Evolutionary conservation across 2,797 vertebrate species (phyloP), one percentile per base, ranked within the genome.

Genomic region (Anguilla pacifica): DNA sequence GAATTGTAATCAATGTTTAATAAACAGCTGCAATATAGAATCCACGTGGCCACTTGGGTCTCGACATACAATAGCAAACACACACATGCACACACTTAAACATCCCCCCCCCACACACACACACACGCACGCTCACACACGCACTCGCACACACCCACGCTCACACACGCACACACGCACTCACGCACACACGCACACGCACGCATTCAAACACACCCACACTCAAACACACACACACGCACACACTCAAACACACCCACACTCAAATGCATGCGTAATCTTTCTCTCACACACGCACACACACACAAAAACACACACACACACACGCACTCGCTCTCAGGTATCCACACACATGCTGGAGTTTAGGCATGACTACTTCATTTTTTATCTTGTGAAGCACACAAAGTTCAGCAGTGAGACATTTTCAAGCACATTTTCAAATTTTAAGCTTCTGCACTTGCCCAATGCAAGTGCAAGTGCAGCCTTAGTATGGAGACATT

Each of bases 361-460:
- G 28, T 28, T 28, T 31, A 43, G 72, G 35, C 72, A 39, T 49
- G 17, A 19, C 77, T 81, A 49, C 77, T 81, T 77, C 31, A 77
- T 77, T 13, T 77, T 77, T 77, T 43, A 46, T 84, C n/a, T 84
- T 35, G n/a, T 28, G 17, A 84, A 35, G 31, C 83, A 59, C 53
- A 57, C 49, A 83, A 61, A 59, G 22, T 84, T 59, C 83, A 84
- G 83, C 83, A 84, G 83, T 35, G 25, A 59, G 13, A 84, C 55
- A 61, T 57, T n/a, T 84, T 61, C 53, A 84, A 84, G 83, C 83
- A 84, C 83, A 84, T 31, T 84, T 39, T 84, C n/a, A 84, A 7
- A 57, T 49, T 84, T 84, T 55, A 84, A 59, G 83, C 83, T 39
- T 57, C 53, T 84, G 15, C n/a, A 17, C 25, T 57, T 53, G n/a